These are phyloP conservation scores for Gymnoscopelus microlampas DNA, from an alignment of 2,797 vertebrate species.

Conservation along the genomic window DNA sequence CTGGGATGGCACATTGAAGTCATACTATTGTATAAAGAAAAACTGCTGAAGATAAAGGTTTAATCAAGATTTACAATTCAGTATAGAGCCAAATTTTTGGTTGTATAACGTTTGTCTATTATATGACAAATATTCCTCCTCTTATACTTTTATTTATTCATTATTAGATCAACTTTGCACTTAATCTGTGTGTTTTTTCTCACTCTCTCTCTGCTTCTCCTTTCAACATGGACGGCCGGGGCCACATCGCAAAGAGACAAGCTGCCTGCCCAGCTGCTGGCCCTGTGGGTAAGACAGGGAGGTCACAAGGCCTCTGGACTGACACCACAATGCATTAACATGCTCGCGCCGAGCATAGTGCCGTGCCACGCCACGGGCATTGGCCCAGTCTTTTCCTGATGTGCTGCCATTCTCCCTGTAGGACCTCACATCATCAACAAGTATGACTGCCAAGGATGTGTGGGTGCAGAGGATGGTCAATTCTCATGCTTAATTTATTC, in stretches of 20 bases:
- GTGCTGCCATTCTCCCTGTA: constrained; percentile 13
- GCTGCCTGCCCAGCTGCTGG: constrained; percentile 53
- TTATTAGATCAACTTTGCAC: no score
- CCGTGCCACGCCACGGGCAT: constrained; percentile 25
- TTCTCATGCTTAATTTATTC: constrained; percentile 6
- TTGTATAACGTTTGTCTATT: no score
- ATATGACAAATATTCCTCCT: no score
- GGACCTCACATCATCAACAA: constrained; percentile 31
- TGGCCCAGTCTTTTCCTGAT: constrained; percentile 25
- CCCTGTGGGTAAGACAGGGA: constrained; percentile 66
- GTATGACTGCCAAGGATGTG: constrained; percentile 16
- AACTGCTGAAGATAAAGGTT: no score
- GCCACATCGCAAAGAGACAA: constrained; percentile 26
- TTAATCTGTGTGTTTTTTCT: neutral
- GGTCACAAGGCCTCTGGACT: constrained; percentile 60
- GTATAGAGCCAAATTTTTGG: no score
- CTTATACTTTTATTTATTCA: no score
- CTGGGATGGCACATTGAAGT: no score
- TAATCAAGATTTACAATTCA: no score
- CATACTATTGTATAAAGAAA: no score
- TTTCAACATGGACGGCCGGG: neutral
- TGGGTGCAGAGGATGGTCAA: constrained; percentile 28
- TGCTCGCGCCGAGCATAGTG: constrained; percentile 35
- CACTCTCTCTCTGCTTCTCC: constrained; percentile 6
- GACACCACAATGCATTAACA: constrained; percentile 40